Evolutionary conservation across 1,140 invertebrate genomes (phyloP).

Genomic region (Calephelis virginiensis): DNA sequence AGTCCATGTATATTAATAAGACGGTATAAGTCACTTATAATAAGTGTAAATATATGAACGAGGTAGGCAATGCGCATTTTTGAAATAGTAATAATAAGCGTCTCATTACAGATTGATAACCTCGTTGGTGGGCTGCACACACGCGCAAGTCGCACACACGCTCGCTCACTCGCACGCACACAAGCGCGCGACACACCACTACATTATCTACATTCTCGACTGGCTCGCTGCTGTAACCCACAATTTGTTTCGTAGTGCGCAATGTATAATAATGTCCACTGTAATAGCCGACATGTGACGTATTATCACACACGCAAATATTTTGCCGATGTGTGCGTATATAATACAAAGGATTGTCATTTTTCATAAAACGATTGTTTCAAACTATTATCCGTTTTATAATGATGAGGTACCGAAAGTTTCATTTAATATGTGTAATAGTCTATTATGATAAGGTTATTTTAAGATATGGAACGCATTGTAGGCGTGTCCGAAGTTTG

Average conservation of each 20-base stretch:
- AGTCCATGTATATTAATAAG: no score
- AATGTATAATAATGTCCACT: constrained; percentile 44
- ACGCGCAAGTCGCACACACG: constrained; percentile 38
- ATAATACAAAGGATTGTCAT: constrained; percentile 20
- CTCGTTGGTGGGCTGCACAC: constrained; percentile 63
- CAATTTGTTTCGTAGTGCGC: constrained; percentile 32
- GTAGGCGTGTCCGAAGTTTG: constrained; percentile 50
- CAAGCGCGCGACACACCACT: constrained; percentile 33
- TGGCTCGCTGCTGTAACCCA: constrained; percentile 35
- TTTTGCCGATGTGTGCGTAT: constrained; percentile 24
- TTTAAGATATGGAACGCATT: constrained; percentile 18
- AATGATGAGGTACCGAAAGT: not conserved
- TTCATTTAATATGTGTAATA: constrained; percentile 2
- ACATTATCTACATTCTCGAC: constrained; percentile 42
- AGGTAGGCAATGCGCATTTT: constrained; percentile 53
- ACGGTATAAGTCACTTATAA: constrained; percentile 20
- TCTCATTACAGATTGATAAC: constrained; percentile 72
- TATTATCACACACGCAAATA: constrained; percentile 23
- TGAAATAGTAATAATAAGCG: constrained; percentile 58
- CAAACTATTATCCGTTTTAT: not conserved
- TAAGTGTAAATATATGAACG: constrained; percentile 44
- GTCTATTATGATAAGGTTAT: constrained; percentile 16
- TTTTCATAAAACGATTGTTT: constrained; percentile 5
- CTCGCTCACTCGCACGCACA: constrained; percentile 28
- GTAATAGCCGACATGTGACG: constrained; percentile 34